phyloP scores from a whole-genome alignment of 2,888 invertebrate species.

The Oscheius sp. region DNA sequence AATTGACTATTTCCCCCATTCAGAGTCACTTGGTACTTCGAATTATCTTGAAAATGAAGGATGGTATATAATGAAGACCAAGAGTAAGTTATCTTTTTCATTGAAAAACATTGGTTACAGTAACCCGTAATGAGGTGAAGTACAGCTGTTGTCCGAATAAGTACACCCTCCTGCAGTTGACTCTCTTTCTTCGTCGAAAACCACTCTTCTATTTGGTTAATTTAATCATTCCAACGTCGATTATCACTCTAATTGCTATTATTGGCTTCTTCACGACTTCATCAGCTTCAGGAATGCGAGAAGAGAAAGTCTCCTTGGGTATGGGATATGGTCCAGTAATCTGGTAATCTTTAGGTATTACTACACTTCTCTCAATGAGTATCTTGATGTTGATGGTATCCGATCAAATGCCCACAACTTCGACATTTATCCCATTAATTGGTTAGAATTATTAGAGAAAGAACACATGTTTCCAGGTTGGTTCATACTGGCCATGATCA shows the following conservation, averaged over 20 bases:
- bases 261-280: conserved; percentile 75
- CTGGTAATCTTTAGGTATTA: too few relatives aligned
- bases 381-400: conserved; percentile 76
- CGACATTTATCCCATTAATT: conserved; percentile 76
- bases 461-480: conserved; percentile 73
- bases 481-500: conserved; percentile 76
- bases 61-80: conserved; percentile 69
- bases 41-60: conserved; percentile 72
- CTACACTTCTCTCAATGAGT: conserved; percentile 74
- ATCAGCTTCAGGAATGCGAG: conserved; percentile 74
- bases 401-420: conserved; percentile 76
- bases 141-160: conserved; percentile 72
- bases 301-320: conserved; percentile 76
- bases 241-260: conserved; percentile 70
- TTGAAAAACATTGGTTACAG: conserved; percentile 49
- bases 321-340: too few relatives aligned
- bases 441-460: conserved; percentile 69
- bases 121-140: conserved; percentile 66
- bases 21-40: conserved; percentile 67
- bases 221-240: conserved; percentile 72
- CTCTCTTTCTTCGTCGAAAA: conserved; percentile 68
- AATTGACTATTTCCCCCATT: conserved; percentile 70
- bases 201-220: conserved; percentile 73
- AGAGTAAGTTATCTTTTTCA: conserved; percentile 50
- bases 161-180: conserved; percentile 71